Evolutionary conservation across 1,140 invertebrate species (phyloP), one percentile per base, ranked within the genome.

Genomic region (Drosophila setifemur): DNA sequence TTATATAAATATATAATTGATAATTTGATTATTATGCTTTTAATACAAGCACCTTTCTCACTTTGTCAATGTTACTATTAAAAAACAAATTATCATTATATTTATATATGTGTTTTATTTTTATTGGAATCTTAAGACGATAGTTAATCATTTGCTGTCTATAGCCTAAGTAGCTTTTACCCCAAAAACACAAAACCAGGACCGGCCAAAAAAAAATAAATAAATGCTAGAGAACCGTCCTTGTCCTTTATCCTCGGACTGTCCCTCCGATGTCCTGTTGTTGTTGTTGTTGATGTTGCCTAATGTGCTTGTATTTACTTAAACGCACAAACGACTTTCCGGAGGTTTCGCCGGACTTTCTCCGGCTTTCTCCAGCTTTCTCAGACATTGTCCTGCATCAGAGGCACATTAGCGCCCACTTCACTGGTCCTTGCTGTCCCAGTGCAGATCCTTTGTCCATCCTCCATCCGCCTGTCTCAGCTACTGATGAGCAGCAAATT

Each of bases 401-500:
- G 55, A 8, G 23, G 23, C 42, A 48, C 35, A 63, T 71, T 71
- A 63, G 55, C 33, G 35, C 26, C 48, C 69, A 63, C 55, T 68
- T 70, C 37, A 35, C n/a, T 35, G 23, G 2, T 2, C 16, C n/a
- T n/a, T n/a, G 3, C 2, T 40, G 1, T 1, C 6, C 21, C 9
- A n/a, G n/a, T n/a, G n/a, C n/a, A n/a, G n/a, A n/a, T 12, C 31
- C 12, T 5, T 5, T 11, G 3, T 11, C 8, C 26, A 2, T 2
- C 39, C 23, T 26, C n/a, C 1, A n/a, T 5, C 11, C 42, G 39
- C 12, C 45, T 21, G 19, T 37, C 52, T 25, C 45, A 18, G 21
- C 40, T 25, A 29, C 74, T 85, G 79, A 85, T 85, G 66, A 85
- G 70, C 79, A 85, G 70, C 66, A 83, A 83, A 85, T 85, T 85